Percentiles rank a stretch among this genome's conserved stretches.
These are phyloP conservation scores for Etheostoma nigrum DNA, from an alignment of 2,797 vertebrate species.

Conservation along the genomic window DNA sequence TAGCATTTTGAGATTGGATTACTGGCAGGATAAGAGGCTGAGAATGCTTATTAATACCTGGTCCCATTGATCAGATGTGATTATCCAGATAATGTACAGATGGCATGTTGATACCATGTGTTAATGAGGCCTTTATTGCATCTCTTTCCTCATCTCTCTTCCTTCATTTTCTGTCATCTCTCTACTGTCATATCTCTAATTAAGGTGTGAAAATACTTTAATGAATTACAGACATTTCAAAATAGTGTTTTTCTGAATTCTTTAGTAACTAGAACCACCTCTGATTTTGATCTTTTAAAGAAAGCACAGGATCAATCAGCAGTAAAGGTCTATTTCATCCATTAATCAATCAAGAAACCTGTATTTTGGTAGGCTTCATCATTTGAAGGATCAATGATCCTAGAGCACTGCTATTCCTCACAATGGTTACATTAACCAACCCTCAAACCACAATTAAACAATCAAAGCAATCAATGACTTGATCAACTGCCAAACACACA, in stretches of 20 bases:
- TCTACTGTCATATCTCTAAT: neutral
- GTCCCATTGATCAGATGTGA: constrained; percentile 24
- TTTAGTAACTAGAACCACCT: neutral
- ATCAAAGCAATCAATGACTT: constrained; percentile 48
- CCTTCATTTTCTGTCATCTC: constrained; percentile 5
- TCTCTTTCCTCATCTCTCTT: neutral
- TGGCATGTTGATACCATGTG: constrained; percentile 22
- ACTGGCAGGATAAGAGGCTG: constrained; percentile 18
- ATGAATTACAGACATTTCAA: neutral
- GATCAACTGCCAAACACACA: constrained; percentile 50
- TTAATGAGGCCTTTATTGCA: constrained; percentile 14
- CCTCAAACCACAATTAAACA: constrained; percentile 49
- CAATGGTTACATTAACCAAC: constrained; percentile 39
- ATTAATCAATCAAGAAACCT: constrained; percentile 43
- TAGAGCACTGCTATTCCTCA: constrained; percentile 15
- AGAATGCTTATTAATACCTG: constrained; percentile 10
- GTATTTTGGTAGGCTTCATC: constrained; percentile 37
- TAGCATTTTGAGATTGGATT: constrained; percentile 22
- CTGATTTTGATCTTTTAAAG: constrained; percentile 22
- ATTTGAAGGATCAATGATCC: constrained; percentile 45
- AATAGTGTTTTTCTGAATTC: neutral
- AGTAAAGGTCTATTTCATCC: constrained; percentile 22
- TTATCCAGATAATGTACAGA: constrained; percentile 30
- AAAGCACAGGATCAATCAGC: constrained; percentile 15
- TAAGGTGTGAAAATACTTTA: constrained; percentile 11